phyloP scores from a whole-genome alignment of 2,888 invertebrate species.

The Idaea straminata region DNA sequence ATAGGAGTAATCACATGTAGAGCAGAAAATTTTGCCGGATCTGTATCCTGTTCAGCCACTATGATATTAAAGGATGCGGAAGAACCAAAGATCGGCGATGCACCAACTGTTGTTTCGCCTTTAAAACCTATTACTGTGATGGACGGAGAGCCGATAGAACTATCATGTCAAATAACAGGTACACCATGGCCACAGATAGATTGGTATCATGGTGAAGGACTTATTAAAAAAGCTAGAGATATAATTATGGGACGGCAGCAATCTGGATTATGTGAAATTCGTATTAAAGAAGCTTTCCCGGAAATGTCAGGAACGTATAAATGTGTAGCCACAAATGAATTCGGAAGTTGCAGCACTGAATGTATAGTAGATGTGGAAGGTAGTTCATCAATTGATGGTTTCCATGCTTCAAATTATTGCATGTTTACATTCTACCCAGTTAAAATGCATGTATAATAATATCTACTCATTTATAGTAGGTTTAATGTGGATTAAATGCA shows the following conservation, averaged over 20 bases:
- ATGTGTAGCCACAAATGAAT: slow-evolving; percentile 89
- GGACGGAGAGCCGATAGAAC: slow-evolving; percentile 92
- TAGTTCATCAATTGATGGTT: slow-evolving; percentile 62
- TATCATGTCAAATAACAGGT: slow-evolving; percentile 87
- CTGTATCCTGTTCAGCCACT: slow-evolving; percentile 91
- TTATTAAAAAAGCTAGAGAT: slow-evolving; percentile 88
- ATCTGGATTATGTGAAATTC: slow-evolving; percentile 89
- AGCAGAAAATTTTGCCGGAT: slow-evolving; percentile 94
- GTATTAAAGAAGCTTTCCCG: slow-evolving; percentile 92
- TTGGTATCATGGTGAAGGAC: slow-evolving; percentile 88
- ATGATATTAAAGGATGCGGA: slow-evolving; percentile 82
- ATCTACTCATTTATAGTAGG: background rate
- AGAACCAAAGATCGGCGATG: slow-evolving; percentile 51
- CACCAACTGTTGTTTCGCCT: slow-evolving; percentile 88
- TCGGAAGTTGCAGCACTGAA: slow-evolving; percentile 90
- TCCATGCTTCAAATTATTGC: slow-evolving; percentile 26
- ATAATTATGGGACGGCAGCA: slow-evolving; percentile 86
- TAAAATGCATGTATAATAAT: background rate
- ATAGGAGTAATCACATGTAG: slow-evolving; percentile 91
- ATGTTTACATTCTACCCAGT: slow-evolving; percentile 26
- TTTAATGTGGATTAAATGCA: slow-evolving; percentile 24
- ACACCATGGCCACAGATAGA: slow-evolving; percentile 89
- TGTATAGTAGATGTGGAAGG: slow-evolving; percentile 91
- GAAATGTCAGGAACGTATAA: slow-evolving; percentile 94
- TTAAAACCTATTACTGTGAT: slow-evolving; percentile 88